Evolutionary conservation across 2,113 vertebrate species (phyloP).

Genomic region (Leucoraja erinaceus): DNA sequence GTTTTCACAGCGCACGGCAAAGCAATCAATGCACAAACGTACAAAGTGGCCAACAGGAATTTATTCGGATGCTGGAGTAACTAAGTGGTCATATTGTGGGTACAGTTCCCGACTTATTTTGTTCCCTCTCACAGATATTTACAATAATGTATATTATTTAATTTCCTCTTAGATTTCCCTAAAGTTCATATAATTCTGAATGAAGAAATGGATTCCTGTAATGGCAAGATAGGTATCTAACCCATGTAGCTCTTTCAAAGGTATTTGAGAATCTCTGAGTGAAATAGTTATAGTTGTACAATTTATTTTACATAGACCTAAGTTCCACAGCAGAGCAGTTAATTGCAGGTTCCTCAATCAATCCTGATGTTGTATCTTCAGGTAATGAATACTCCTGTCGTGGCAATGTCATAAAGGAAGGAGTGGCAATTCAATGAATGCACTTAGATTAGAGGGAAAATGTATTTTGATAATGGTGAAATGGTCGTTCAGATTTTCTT

Average conservation of each 20-base stretch:
- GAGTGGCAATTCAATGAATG: background rate
- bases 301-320: background rate
- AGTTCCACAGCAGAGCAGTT: background rate
- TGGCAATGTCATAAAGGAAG: background rate
- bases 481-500: background rate
- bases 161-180: constrained; percentile 8
- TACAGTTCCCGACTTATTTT: background rate
- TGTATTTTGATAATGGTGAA: background rate
- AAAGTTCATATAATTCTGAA: background rate
- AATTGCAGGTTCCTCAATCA: background rate
- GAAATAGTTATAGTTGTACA: background rate
- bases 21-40: background rate
- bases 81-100: background rate
- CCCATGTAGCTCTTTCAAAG: background rate
- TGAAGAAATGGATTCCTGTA: background rate
- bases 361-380: background rate
- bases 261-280: background rate
- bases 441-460: background rate
- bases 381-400: background rate
- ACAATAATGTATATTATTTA: background rate
- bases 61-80: background rate
- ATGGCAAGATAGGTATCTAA: background rate
- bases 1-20: background rate
- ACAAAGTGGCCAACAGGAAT: background rate
- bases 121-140: background rate